Percentiles rank a stretch among this genome's conserved stretches.
Conservation (phyloP, 1,140 invertebrate genomes). For the Drosophila tani region DNA sequence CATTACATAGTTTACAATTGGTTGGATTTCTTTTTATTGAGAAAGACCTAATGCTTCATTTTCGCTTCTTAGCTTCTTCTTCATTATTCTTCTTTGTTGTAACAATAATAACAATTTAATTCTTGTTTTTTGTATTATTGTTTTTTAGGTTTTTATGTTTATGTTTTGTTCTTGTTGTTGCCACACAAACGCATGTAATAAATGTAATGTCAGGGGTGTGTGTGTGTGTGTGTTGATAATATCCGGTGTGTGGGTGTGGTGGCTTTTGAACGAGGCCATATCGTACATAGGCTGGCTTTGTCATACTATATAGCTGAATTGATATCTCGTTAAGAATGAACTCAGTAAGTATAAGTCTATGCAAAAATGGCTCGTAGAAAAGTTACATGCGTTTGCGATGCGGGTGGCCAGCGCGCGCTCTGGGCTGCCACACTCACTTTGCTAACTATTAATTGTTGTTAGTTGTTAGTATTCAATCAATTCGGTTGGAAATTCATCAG, state of each 20-base stretch:
- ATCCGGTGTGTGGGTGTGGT: constrained; percentile 9
- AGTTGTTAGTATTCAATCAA: constrained; percentile 24
- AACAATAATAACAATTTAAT: constrained; percentile 59
- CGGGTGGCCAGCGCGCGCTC: background rate
- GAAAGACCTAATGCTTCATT: constrained; percentile 34
- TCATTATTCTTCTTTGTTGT: constrained; percentile 32
- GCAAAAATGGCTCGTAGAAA: constrained; percentile 77
- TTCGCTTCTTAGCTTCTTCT: constrained; percentile 14
- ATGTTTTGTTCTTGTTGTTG: constrained; percentile 11
- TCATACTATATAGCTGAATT: constrained; percentile 32
- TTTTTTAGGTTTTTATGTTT: too few species aligned
- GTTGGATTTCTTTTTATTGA: constrained; percentile 44
- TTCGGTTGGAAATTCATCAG: constrained; percentile 29
- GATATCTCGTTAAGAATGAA: constrained; percentile 10
- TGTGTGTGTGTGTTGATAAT: constrained; percentile 20
- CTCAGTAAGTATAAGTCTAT: constrained; percentile 30
- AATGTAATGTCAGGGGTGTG: constrained; percentile 15
- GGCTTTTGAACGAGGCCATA: constrained; percentile 72
- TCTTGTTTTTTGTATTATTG: constrained; percentile 28
- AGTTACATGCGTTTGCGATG: constrained; percentile 78
- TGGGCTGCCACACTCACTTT: constrained; percentile 1
- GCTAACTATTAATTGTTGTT: constrained; percentile 7
- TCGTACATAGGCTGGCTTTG: constrained; percentile 41
- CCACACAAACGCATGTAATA: constrained; percentile 73
- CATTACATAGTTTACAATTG: constrained; percentile 62